Conservation (phyloP, 1,140 invertebrate species). For the Cardiocondyla obscurior region DNA sequence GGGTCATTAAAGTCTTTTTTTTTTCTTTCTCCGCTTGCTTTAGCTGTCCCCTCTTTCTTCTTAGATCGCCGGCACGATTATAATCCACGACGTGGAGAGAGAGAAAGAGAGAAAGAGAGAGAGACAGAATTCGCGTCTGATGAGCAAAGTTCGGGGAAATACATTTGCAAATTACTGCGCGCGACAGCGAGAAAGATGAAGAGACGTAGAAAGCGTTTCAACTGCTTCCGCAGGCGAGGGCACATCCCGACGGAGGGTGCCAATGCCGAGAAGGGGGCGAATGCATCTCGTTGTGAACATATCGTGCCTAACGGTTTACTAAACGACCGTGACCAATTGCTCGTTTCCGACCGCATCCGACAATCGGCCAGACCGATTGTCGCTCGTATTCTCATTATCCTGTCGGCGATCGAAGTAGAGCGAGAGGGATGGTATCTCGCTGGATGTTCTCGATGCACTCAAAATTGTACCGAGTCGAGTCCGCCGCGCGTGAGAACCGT, state of each 20-base stretch:
- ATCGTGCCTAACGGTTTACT: slow-evolving; percentile 62
- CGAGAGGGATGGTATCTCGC: background rate
- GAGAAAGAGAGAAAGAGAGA: slow-evolving; percentile 20
- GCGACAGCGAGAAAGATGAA: background rate
- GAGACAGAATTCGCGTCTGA: slow-evolving; percentile 46
- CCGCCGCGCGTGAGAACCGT: slow-evolving; percentile 11
- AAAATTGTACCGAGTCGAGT: background rate
- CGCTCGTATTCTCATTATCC: slow-evolving; percentile 59
- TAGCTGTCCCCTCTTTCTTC: no score
- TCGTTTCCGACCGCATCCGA: slow-evolving; percentile 63
- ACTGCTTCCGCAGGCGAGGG: slow-evolving; percentile 2
- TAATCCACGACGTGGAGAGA: slow-evolving; percentile 20
- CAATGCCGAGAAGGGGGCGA: background rate
- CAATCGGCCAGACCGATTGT: slow-evolving; percentile 36
- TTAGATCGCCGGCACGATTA: background rate
- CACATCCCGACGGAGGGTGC: slow-evolving; percentile 1
- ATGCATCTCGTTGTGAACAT: slow-evolving; percentile 13
- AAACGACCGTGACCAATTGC: slow-evolving; percentile 71
- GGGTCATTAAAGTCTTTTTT: slow-evolving; percentile 54
- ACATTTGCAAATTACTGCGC: slow-evolving; percentile 53
- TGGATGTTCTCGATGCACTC: background rate
- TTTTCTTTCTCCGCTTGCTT: background rate
- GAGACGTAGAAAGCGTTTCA: background rate
- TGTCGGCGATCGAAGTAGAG: slow-evolving; percentile 3
- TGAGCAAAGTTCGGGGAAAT: slow-evolving; percentile 52